Base-by-base conservation (phyloP, 2,113 vertebrate genomes). In the Lagenorhynchus albirostris region DNA sequence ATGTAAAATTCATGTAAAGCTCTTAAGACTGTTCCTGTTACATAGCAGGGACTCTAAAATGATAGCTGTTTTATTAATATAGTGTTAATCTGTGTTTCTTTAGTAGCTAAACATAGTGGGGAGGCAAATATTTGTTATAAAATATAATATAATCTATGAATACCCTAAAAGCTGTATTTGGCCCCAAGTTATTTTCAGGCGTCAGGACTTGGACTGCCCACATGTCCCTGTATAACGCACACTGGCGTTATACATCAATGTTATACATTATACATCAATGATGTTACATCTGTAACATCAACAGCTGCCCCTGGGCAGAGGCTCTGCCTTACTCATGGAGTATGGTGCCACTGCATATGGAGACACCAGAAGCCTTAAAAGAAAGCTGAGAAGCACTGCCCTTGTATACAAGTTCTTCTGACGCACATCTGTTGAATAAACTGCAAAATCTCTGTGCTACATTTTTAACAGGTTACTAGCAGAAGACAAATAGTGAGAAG, bases 231-330 rank as follows among this genome's bases (percentile, higher is more conserved):
- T 44, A 4, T 38, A 36, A 23, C 4, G 12, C 33, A 23, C 47
- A 38, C 2, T 6, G 29, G 18, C 41, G 26, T 7, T 33, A n/a
- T n/a, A n/a, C n/a, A n/a, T n/a, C n/a, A n/a, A n/a, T n/a, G n/a
- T n/a, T n/a, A n/a, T n/a, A n/a, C n/a, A n/a, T n/a, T n/a, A n/a
- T n/a, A n/a, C n/a, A n/a, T n/a, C n/a, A n/a, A n/a, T n/a, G n/a
- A n/a, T n/a, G n/a, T n/a, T n/a, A n/a, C n/a, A n/a, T n/a, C 12
- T 91, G 0, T 36, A 14, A 17, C 38, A 15, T 4, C 2, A 8
- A 62, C 47, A 41, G 0, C 44, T 73, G 12, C 23, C 15, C 29
- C 2, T 4, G 6, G 23, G 11, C 68, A 10, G 23, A 33, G 29
- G 14, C 8, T 8, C 1, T 60, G 31, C 47, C 38, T 79, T 12